phyloP scores from a whole-genome alignment of 92 coral and sea anemone species.

The Pocillopora meandrina region DNA sequence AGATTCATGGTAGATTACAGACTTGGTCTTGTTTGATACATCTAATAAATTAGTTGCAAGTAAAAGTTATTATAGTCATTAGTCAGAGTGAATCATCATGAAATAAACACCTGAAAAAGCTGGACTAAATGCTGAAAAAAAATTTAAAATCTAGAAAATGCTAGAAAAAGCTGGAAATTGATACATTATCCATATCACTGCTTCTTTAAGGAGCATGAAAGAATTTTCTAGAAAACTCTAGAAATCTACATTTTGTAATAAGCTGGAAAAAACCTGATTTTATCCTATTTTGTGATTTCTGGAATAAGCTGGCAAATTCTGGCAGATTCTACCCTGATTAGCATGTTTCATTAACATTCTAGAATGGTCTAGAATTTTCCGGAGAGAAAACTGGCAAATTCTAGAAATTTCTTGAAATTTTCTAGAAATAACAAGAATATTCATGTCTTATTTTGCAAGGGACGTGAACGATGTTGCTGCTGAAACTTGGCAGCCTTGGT shows the following conservation, averaged over 20 bases:
- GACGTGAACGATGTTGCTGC: background rate
- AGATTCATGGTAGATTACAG: background rate
- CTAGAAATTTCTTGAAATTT: background rate
- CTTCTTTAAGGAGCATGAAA: background rate
- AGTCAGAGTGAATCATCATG: background rate
- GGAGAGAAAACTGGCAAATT: background rate
- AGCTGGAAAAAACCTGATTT: slow-evolving; percentile 7
- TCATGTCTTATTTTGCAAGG: background rate
- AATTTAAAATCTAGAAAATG: background rate
- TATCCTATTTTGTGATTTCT: slow-evolving; percentile 8
- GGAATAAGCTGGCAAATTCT: slow-evolving; percentile 15
- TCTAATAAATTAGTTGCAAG: background rate
- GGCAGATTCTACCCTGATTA: background rate
- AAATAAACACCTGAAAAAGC: background rate
- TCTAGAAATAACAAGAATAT: background rate
- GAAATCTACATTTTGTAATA: background rate
- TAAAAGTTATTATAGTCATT: background rate
- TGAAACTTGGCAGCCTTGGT: too few species aligned
- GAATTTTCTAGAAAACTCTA: background rate
- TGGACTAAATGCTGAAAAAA: background rate
- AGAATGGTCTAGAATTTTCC: too few species aligned
- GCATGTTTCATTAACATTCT: background rate
- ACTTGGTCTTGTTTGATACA: background rate
- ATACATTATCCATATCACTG: background rate
- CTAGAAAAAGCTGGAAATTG: slow-evolving; percentile 21